These are phyloP conservation scores for Cydia fagiglandana DNA, from an alignment of 1,140 invertebrate genomes.

Conservation along the genomic window DNA sequence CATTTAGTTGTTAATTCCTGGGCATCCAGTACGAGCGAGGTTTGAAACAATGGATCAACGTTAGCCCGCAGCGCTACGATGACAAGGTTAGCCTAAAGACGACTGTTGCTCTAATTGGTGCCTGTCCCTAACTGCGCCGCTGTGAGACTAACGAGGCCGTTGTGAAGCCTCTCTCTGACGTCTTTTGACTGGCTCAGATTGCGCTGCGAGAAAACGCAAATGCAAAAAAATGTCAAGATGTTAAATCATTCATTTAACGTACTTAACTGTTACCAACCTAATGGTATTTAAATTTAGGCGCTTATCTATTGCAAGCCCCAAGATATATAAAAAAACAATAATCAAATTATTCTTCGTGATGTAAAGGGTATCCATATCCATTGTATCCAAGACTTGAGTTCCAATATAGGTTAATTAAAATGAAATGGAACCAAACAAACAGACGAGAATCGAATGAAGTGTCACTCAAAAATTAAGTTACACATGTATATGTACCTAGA, in stretches of 20 bases:
- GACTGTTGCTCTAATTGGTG: conserved; percentile 29
- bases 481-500: too few species aligned
- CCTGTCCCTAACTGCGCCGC: conserved; percentile 16
- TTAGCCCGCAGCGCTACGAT: neutral
- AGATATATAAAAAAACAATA: too few species aligned
- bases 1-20: neutral
- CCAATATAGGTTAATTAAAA: too few species aligned
- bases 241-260: neutral
- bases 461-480: too few species aligned
- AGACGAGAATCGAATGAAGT: too few species aligned
- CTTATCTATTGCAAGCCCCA: neutral
- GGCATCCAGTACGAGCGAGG: neutral
- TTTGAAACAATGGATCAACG: neutral
- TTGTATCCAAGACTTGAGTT: too few species aligned
- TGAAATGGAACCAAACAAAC: too few species aligned
- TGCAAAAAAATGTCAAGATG: neutral
- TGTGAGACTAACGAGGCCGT: conserved; percentile 22
- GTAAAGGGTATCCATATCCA: too few species aligned
- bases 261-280: neutral
- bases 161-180: conserved; percentile 6
- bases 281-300: neutral
- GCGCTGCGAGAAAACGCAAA: neutral
- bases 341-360: too few species aligned
- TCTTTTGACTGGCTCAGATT: conserved; percentile 4
- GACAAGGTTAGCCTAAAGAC: conserved; percentile 20